These are phyloP conservation scores for Oostethus manadensis DNA, from an alignment of 2,113 vertebrate genomes.

Conservation along the genomic window DNA sequence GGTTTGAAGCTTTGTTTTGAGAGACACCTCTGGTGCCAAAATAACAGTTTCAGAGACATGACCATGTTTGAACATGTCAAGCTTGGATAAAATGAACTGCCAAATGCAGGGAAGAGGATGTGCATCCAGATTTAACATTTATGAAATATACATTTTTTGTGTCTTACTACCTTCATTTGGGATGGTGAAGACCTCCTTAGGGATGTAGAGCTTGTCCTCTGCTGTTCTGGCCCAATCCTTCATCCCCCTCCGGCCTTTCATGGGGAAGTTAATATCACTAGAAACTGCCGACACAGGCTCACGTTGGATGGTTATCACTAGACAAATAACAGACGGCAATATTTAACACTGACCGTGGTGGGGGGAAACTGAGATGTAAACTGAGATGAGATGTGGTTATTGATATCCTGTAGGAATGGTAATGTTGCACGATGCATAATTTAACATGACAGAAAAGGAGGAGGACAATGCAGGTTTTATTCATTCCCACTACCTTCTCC, in stretches of 20 bases:
- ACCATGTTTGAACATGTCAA: too few relatives aligned
- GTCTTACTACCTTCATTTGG: constrained; percentile 75
- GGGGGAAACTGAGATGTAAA: constrained; percentile 1
- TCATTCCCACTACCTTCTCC: too few relatives aligned
- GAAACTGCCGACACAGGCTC: constrained; percentile 94
- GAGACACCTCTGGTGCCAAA: neutral
- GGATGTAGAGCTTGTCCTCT: constrained; percentile 96
- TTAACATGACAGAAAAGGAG: too few relatives aligned
- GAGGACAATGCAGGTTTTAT: too few relatives aligned
- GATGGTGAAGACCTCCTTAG: constrained; percentile 90
- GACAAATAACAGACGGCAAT: constrained; percentile 16
- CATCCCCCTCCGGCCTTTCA: constrained; percentile 95
- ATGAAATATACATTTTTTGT: neutral
- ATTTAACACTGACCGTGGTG: constrained; percentile 10
- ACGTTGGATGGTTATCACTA: constrained; percentile 95
- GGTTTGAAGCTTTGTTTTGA: neutral
- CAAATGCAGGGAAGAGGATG: neutral
- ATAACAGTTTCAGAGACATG: neutral
- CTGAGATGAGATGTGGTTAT: neutral
- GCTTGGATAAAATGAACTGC: too few relatives aligned
- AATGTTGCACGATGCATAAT: too few relatives aligned
- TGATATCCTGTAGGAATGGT: neutral
- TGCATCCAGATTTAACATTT: neutral
- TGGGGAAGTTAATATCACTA: constrained; percentile 96
- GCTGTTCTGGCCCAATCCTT: constrained; percentile 97